Base-by-base conservation (phyloP, 2,888 invertebrate genomes). In the Dicyrtomina minuta region DNA sequence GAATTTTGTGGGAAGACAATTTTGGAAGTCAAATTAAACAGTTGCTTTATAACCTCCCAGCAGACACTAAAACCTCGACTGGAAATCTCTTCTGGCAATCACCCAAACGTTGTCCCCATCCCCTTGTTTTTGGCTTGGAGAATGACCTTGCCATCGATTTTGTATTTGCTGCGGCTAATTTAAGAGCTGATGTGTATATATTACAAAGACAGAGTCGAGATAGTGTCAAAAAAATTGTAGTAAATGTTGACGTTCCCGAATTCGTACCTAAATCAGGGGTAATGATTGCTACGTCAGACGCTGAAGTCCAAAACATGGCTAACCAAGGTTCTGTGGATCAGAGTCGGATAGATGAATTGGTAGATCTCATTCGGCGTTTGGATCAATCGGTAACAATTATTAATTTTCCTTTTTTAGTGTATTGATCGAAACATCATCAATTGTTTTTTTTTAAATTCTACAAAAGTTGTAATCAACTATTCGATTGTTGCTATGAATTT, bases 21-120 rank as follows among this genome's bases (percentile, higher is more conserved):
- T n/a, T n/a, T n/a, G n/a, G n/a, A n/a, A n/a, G n/a, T n/a, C 93
- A 95, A 84, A 99, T 99, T 79, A 88, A 90, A 78, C 99, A 99
- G 83, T 86, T 99, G 75, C 85, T 99, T 39, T 97, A 90, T 84
- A 99, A 97, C 84, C 99, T 99, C 84, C 99, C 99, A 8, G 89
- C 93, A 0, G 92, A 96, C 83, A 93, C 93, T 82, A 83, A 90
- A 71, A 92, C 92, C 46, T 88, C 90, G 20, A 91, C 88, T 80
- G 93, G 93, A 0, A 91, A 94, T 68, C 91, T 92, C 2, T 99
- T 99, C 85, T 99, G n/a, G n/a, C n/a, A n/a, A n/a, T n/a, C n/a
- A n/a, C n/a, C n/a, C n/a, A n/a, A n/a, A n/a, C n/a, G n/a, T 51
- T 99, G 98, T 81, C 99, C 99, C 0, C 87, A 88, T 72, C 88